Conservation (phyloP, 1,140 invertebrate genomes). For the Prorops nasuta region DNA sequence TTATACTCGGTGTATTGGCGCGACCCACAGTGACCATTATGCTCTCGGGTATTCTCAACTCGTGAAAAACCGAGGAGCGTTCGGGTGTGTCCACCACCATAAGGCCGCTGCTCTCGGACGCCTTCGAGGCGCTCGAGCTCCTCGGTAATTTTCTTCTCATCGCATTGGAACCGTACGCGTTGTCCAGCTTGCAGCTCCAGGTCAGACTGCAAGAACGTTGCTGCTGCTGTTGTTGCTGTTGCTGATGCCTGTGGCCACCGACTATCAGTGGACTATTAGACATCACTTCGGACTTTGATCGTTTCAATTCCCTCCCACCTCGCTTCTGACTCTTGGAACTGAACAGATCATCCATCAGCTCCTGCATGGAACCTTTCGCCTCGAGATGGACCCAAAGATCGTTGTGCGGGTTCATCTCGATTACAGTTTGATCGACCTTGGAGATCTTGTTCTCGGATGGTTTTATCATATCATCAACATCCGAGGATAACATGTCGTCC, state of each 20-base stretch:
- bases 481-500: conserved; percentile 44
- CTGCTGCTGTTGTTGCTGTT: no score
- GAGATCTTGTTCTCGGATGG: conserved; percentile 34
- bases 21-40: conserved; percentile 54
- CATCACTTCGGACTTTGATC: conserved; percentile 65
- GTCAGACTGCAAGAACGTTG: conserved; percentile 68
- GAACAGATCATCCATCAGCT: conserved; percentile 66
- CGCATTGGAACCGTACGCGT: conserved; percentile 60
- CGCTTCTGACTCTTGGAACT: conserved; percentile 52
- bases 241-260: conserved; percentile 56
- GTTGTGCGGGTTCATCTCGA: conserved; percentile 35
- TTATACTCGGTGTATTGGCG: conserved; percentile 36
- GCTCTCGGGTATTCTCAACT: conserved; percentile 51
- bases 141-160: conserved; percentile 66
- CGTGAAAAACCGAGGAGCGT: conserved; percentile 43
- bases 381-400: conserved; percentile 53
- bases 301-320: conserved; percentile 60
- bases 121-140: conserved; percentile 28
- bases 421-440: conserved; percentile 28
- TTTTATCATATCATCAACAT: conserved; percentile 43
- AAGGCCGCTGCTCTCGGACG: conserved; percentile 37
- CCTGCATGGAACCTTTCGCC: conserved; percentile 55
- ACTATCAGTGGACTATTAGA: conserved; percentile 51
- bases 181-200: conserved; percentile 68
- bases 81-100: conserved; percentile 42